Evolutionary conservation across 2,888 invertebrate genomes (phyloP).

Genomic region (Athalia rosae): DNA sequence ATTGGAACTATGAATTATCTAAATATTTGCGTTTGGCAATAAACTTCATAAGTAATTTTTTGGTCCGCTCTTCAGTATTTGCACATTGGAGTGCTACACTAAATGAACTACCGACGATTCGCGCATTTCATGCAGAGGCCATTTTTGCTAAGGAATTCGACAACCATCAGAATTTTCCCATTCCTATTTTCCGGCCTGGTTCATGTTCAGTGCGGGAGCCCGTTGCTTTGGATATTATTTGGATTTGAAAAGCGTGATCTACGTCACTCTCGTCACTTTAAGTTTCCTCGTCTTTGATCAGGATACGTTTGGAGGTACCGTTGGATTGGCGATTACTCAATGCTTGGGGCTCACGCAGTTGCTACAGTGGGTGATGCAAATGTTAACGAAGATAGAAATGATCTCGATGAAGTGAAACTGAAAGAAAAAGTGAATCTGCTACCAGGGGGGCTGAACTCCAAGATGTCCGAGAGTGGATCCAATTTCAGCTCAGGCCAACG

Average conservation of each 20-base stretch:
- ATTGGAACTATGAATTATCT: not conserved
- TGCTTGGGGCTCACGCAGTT: slow-evolving; percentile 81
- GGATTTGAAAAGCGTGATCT: slow-evolving; percentile 90
- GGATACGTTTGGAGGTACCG: slow-evolving; percentile 76
- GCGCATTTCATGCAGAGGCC: slow-evolving; percentile 89
- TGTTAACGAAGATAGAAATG: slow-evolving; percentile 81
- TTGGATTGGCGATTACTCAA: slow-evolving; percentile 87
- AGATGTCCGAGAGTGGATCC: slow-evolving; percentile 83
- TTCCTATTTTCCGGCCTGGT: slow-evolving; percentile 96
- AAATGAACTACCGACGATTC: slow-evolving; percentile 92
- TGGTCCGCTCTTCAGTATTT: slow-evolving; percentile 96
- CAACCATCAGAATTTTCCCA: slow-evolving; percentile 87
- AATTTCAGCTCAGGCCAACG: slow-evolving; percentile 89
- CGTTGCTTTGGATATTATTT: slow-evolving; percentile 96
- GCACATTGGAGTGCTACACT: slow-evolving; percentile 92
- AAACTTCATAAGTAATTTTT: too few relatives aligned
- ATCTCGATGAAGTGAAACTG: slow-evolving; percentile 87
- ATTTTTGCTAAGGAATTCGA: slow-evolving; percentile 88
- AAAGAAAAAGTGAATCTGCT: slow-evolving; percentile 75
- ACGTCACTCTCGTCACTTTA: slow-evolving; percentile 89
- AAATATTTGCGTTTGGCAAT: too few relatives aligned
- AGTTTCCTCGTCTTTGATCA: slow-evolving; percentile 82
- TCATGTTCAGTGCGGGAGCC: slow-evolving; percentile 90
- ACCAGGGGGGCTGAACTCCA: slow-evolving; percentile 77
- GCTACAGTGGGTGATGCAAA: too few relatives aligned